Evolutionary conservation across 2,113 vertebrate genomes (phyloP).

Genomic region (Tamias sibiricus): DNA sequence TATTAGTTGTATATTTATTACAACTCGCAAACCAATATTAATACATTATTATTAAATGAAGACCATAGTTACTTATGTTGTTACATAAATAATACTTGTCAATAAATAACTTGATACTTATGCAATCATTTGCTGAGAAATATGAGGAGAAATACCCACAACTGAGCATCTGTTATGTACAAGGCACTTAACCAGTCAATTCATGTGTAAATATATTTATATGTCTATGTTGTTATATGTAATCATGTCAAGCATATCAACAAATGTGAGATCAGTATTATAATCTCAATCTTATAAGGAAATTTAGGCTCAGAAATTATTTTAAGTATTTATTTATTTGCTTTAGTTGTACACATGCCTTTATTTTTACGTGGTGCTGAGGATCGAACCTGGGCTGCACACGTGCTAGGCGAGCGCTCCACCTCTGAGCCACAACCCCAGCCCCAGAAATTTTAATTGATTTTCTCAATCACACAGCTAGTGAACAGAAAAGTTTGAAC

Average conservation of each 20-base stretch:
- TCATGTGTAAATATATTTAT: neutral
- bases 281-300: neutral
- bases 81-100: neutral
- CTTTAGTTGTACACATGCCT: too few relatives aligned
- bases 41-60: slow-evolving; percentile 4
- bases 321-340: too few relatives aligned
- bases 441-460: neutral
- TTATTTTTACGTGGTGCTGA: too few relatives aligned
- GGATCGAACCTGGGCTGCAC: too few relatives aligned
- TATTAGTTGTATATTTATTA: neutral
- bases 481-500: neutral
- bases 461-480: neutral
- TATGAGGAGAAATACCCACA: neutral
- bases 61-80: neutral
- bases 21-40: neutral
- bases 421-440: too few relatives aligned
- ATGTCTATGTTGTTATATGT: neutral
- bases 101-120: neutral
- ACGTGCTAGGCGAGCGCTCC: too few relatives aligned
- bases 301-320: slow-evolving; percentile 2
- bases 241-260: neutral
- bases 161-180: neutral
- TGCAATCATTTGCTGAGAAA: neutral
- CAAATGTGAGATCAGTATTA: neutral
- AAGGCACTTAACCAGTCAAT: neutral